Evolutionary conservation across 2,113 vertebrate species (phyloP).

Genomic region (Boleophthalmus pectinirostris): DNA sequence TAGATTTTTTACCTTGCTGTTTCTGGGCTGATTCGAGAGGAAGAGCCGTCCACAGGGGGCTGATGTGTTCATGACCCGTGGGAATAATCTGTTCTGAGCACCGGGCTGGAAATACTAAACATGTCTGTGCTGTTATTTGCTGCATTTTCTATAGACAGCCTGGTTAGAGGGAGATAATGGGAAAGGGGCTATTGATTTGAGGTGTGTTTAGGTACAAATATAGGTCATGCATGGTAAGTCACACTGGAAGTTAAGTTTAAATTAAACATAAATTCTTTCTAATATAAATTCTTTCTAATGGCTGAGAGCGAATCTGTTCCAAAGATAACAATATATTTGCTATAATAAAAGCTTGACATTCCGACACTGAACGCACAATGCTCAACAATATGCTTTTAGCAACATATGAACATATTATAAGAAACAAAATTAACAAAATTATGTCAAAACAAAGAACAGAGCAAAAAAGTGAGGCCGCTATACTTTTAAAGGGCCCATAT

Average conservation of each 20-base stretch:
- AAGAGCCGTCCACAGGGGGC: not conserved
- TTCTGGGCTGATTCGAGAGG: constrained; percentile 5
- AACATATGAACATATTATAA: too few relatives aligned
- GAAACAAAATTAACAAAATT: too few relatives aligned
- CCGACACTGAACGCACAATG: too few relatives aligned
- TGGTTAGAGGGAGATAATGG: not conserved
- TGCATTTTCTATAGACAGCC: not conserved
- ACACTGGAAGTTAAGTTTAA: not conserved
- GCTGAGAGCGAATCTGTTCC: too few relatives aligned
- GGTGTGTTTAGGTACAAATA: not conserved
- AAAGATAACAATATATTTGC: too few relatives aligned
- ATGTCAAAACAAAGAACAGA: too few relatives aligned
- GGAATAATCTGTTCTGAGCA: constrained; percentile 11
- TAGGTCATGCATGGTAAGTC: not conserved
- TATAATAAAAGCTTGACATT: not conserved
- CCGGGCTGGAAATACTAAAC: constrained; percentile 6
- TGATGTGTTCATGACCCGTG: constrained; percentile 10
- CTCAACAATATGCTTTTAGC: too few relatives aligned
- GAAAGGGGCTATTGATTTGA: not conserved
- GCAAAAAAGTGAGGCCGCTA: too few relatives aligned
- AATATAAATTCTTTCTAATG: too few relatives aligned
- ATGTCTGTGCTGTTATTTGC: constrained; percentile 6
- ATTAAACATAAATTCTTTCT: not conserved
- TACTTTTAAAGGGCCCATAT: too few relatives aligned
- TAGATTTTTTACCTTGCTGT: not conserved